A percentile compares a stretch with the other conserved stretches of the same genome.
These are phyloP conservation scores for Lagodon rhomboides DNA, from an alignment of 2,797 vertebrate genomes.

Conservation along the genomic window DNA sequence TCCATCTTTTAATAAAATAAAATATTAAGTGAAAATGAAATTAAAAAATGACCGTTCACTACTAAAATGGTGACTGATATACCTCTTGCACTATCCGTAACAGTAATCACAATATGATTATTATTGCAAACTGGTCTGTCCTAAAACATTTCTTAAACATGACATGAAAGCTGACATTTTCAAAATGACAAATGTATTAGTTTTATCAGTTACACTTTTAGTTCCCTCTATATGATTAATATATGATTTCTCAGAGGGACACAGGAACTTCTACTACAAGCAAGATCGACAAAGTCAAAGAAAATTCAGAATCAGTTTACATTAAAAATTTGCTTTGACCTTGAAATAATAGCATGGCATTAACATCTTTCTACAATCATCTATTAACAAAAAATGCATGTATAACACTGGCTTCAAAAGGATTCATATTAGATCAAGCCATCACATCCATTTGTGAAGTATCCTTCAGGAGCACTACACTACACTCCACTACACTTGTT, in stretches of 20 bases:
- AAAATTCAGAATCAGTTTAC: slow-evolving; percentile 8
- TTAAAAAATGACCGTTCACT: no score
- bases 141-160: neutral
- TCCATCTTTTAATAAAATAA: no score
- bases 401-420: neutral
- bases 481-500: neutral
- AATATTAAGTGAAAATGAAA: no score
- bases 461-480: slow-evolving; percentile 9
- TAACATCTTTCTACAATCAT: neutral
- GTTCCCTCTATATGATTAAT: neutral
- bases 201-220: neutral
- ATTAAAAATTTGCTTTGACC: neutral
- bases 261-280: neutral
- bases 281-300: neutral
- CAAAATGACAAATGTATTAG: neutral
- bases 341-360: neutral
- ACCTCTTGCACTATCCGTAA: no score
- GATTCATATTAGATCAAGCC: slow-evolving; percentile 12
- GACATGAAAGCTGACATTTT: neutral
- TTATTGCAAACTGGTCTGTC: no score
- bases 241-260: slow-evolving; percentile 8
- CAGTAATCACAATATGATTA: no score
- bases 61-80: no score
- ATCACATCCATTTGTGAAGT: neutral
- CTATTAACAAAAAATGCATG: neutral